Conservation (phyloP, 2,797 vertebrate species). For the Meriones psammophilus region DNA sequence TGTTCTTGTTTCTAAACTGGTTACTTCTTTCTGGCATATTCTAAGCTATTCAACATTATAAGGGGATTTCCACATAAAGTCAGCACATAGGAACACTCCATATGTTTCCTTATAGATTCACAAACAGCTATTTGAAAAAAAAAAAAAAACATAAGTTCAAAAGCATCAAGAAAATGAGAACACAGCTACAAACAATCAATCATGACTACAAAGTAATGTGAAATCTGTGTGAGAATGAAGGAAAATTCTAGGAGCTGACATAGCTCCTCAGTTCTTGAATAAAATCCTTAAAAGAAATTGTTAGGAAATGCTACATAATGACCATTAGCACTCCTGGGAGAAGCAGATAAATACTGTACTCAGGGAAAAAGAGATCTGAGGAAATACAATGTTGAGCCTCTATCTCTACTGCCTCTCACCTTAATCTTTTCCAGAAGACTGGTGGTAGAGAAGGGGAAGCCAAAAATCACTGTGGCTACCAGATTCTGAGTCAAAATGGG, state of each 20-base stretch:
- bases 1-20: neutral
- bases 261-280: constrained; percentile 1
- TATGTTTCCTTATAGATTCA: neutral
- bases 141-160: neutral
- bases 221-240: neutral
- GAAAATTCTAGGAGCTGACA: neutral
- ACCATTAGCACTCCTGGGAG: neutral
- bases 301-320: neutral
- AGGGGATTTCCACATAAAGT: neutral
- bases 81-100: neutral
- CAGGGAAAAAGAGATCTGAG: neutral
- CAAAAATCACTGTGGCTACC: neutral
- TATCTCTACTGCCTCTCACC: neutral
- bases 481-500: neutral
- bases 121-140: neutral
- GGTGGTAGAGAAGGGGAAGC: neutral
- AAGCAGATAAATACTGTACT: neutral
- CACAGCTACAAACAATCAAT: neutral
- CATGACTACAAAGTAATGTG: neutral
- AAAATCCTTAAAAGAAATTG: constrained; percentile 43
- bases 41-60: constrained; percentile 34
- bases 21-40: constrained; percentile 11
- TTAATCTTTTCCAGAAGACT: neutral
- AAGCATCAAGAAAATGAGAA: neutral
- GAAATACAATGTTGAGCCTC: neutral